Base-by-base conservation (phyloP, 2,113 vertebrate genomes). In the Cochlearius cochlearius region DNA sequence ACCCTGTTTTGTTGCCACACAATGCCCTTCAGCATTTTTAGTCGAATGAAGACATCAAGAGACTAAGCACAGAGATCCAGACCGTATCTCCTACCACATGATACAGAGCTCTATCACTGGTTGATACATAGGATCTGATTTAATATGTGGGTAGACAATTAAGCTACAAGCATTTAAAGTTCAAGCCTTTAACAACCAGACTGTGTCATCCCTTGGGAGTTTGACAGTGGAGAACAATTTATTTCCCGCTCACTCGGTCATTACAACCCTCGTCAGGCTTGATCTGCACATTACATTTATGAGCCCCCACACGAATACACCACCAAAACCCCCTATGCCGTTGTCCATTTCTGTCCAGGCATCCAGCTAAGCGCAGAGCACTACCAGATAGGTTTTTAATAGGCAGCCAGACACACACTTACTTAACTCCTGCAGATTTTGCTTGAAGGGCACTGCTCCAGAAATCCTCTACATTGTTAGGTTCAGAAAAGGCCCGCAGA, bases 401-500 rank as follows among this genome's bases (percentile, higher is more conserved):
- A 32, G 4, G 39, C 56, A 94, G 34, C 7, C 39, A 63, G 59
- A 64, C 69, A 97, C 98, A 68, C 41, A 97, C 99, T 99, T 97
- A 99, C 99, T 99, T 99, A 88, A 99, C 98, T 91, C 99, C 99
- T 4, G 99, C 99, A 74, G 99, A 99, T 94, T 99, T 99, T 88
- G 99, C 99, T 96, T 99, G 99, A 77, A 99, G 98, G 26, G 99
- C 99, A 9, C 99, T 99, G 97, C 99, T 99, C 99, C 99, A 99
- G 98, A 99, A 99, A 94, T 99, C 99, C 1, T 98, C 98, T 21
- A 99, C 99, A 0, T 99, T 99, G 55, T 98, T 99, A 4, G 99
- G 99, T 88, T 99, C 99, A 13, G 98, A 98, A 96, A 99, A 99
- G 83, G 99, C 99, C 98, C 99, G 99, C 55, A 99, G 98, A 96